Percentiles rank a stretch among this genome's conserved stretches.
Conservation (phyloP, 2,113 vertebrate genomes). For the Bos taurus region ARS-UCD2.0 NC_037352.1:18428001-18428500, state of each 20-base stretch:
- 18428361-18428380: conserved; percentile 82
- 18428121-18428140: too few species aligned
- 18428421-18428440: not conserved
- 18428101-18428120: not conserved
- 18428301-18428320: conserved; percentile 81
- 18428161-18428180: not conserved
- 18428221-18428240: conserved; percentile 85
- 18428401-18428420: conserved; percentile 84
- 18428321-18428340: conserved; percentile 74
- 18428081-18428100: not conserved
- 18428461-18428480: not conserved
- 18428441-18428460: not conserved
- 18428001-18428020: not conserved
- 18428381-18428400: conserved; percentile 86
- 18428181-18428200: not conserved
- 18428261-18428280: conserved; percentile 84
- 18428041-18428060: not conserved
- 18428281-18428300: conserved; percentile 81
- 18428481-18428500: not conserved
- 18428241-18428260: conserved; percentile 77
- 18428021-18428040: not conserved
- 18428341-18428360: conserved; percentile 80
- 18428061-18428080: not conserved
- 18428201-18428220: conserved; percentile 59
- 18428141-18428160: not conserved